phyloP scores from a whole-genome alignment of 1,140 invertebrate genomes.

The Apis florea region DNA sequence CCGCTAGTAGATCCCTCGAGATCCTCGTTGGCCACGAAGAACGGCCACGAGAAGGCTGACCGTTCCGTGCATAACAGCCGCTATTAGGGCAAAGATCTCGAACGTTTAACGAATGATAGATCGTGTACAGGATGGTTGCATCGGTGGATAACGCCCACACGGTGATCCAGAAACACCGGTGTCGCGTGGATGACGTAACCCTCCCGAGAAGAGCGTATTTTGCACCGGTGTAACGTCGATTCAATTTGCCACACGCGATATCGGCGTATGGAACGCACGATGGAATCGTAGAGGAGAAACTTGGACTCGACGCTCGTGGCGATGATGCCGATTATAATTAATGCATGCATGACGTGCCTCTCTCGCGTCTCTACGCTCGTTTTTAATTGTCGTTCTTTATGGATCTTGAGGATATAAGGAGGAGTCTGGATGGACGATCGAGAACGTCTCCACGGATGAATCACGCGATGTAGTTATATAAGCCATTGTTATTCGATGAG shows the following conservation, averaged over 20 bases:
- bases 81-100: slow-evolving; percentile 47
- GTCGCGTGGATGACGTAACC: slow-evolving; percentile 47
- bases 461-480: slow-evolving; percentile 46
- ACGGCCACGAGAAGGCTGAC: slow-evolving; percentile 14
- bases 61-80: slow-evolving; percentile 57
- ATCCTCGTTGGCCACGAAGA: background rate
- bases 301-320: too few relatives aligned
- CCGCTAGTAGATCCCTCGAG: background rate
- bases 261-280: too few relatives aligned
- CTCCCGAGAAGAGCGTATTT: slow-evolving; percentile 27
- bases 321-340: slow-evolving; percentile 45
- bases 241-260: slow-evolving; percentile 40
- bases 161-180: slow-evolving; percentile 39
- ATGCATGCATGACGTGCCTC: slow-evolving; percentile 13
- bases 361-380: background rate
- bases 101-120: slow-evolving; percentile 61
- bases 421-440: slow-evolving; percentile 23
- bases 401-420: background rate
- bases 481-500: slow-evolving; percentile 35
- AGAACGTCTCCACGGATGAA: slow-evolving; percentile 36
- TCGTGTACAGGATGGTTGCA: slow-evolving; percentile 56
- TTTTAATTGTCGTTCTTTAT: slow-evolving; percentile 32
- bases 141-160: slow-evolving; percentile 41
- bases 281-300: slow-evolving; percentile 19
- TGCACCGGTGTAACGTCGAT: slow-evolving; percentile 25